Evolutionary conservation across 2,797 vertebrate genomes (phyloP), one percentile per base, ranked within the genome.

Genomic region (Argentina silus): DNA sequence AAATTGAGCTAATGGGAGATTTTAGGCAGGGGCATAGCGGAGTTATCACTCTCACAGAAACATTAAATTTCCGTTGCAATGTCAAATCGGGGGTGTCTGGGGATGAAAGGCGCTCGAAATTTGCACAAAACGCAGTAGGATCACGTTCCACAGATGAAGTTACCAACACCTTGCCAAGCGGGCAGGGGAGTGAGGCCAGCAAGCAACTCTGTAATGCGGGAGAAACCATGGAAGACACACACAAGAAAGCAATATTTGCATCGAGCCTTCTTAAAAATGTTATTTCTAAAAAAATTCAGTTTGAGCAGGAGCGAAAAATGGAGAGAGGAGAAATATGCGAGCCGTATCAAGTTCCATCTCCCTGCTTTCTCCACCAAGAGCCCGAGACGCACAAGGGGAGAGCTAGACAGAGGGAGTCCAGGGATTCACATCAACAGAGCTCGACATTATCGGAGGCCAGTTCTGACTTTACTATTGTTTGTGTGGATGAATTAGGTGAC

Each of bases 251-350:
- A 70, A 92, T 92, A 65, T 96, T 97, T 78, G 98, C 98, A 0
- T 97, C 97, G 17, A 99, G 95, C 61, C 91, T 99, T 43, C 94
- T 99, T 48, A 96, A 98, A 91, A 99, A 97, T 73, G 95, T 99
- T 0, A 95, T 99, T 85, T 97, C 97, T 21, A 99, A 99, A 88
- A 99, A 98, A 88, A 98, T 99, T 95, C 97, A 97, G 89, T 94
- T 95, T 67, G 98, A 99, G 79, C 96, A 98, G 69, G 98, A 99
- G 90, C 95, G 96, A 88, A 96, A 95, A 83, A 98, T 99, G 98
- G 98, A 99, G 84, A 84, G 98, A n/a, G 98, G 98, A 3, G 95
- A 98, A 84, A 95, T 98, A 51, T 85, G 83, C 0, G 97, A 98
- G 82, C 75, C 86, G 11, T 89, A 81, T 23, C 87, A 83, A 1